Evolutionary conservation across 2,888 invertebrate genomes (phyloP).

Genomic region (Sycophila texana): DNA sequence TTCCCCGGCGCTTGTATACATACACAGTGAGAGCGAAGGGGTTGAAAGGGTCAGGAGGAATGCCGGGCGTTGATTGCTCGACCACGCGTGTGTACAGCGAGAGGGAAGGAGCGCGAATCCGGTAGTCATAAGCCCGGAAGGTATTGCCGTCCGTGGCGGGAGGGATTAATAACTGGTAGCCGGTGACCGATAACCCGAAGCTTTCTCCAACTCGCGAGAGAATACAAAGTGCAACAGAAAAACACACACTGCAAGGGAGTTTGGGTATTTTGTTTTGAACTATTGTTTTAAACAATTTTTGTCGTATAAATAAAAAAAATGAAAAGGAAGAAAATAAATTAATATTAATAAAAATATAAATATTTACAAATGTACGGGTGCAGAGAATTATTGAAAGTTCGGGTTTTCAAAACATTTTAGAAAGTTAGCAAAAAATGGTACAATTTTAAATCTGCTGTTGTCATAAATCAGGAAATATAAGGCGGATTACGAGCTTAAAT

Average conservation of each 20-base stretch:
- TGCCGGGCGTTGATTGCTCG: constrained; percentile 45
- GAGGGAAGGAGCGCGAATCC: constrained; percentile 16
- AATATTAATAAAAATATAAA: too few relatives aligned
- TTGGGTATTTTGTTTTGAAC: neutral
- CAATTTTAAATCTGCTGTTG: too few relatives aligned
- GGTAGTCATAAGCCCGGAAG: constrained; percentile 23
- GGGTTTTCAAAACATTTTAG: too few relatives aligned
- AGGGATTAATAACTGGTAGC: constrained; percentile 54
- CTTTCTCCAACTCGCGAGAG: constrained; percentile 15
- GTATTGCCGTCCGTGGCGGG: constrained; percentile 1
- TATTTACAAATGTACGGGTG: too few relatives aligned
- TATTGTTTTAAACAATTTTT: too few relatives aligned
- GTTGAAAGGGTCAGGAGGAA: constrained; percentile 51
- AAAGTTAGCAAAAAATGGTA: too few relatives aligned
- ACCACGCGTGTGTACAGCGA: constrained; percentile 15
- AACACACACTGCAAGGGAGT: constrained; percentile 48
- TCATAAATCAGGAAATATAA: too few relatives aligned
- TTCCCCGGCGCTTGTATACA: constrained; percentile 36
- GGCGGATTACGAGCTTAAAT: too few relatives aligned
- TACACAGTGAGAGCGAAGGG: constrained; percentile 42
- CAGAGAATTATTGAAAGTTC: too few relatives aligned
- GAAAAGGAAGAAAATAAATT: too few relatives aligned
- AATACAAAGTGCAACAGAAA: neutral
- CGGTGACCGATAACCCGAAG: constrained; percentile 51
- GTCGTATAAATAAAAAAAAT: too few relatives aligned